phyloP scores from a whole-genome alignment of 2,797 vertebrate genomes.

The Sebastolobus alascanus region DNA sequence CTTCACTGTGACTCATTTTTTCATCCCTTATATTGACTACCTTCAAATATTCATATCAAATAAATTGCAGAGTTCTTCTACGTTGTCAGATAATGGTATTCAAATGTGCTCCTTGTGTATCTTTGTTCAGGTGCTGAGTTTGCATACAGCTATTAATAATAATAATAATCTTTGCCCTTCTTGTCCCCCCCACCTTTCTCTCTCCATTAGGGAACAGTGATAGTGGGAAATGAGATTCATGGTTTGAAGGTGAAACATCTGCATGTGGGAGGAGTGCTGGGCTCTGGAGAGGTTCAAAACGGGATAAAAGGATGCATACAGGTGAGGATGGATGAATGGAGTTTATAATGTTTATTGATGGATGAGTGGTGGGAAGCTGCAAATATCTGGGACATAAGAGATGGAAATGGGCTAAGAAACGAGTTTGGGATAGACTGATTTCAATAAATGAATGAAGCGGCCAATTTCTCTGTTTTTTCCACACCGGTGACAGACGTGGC shows the following conservation, averaged over 20 bases:
- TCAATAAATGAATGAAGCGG: background rate
- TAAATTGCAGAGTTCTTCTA: background rate
- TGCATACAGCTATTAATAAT: conserved; percentile 35
- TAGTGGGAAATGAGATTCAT: conserved; percentile 94
- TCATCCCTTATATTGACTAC: background rate
- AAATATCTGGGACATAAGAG: background rate
- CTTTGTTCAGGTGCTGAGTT: conserved; percentile 17
- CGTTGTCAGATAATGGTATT: background rate
- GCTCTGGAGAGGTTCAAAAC: conserved; percentile 90
- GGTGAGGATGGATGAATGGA: conserved; percentile 79
- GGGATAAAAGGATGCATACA: conserved; percentile 97
- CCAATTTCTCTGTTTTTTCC: background rate
- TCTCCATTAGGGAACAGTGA: conserved; percentile 90
- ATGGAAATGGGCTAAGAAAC: conserved; percentile 1
- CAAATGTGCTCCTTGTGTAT: conserved; percentile 5
- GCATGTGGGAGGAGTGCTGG: conserved; percentile 93
- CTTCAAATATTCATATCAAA: background rate
- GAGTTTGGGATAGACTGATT: background rate
- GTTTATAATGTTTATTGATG: conserved; percentile 16
- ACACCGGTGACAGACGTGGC: no score
- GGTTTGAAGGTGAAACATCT: conserved; percentile 97
- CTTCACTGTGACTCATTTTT: background rate
- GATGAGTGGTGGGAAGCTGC: background rate
- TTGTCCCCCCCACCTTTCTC: conserved; percentile 20
- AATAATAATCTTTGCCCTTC: conserved; percentile 37